Evolutionary conservation across 1,140 invertebrate species (phyloP), one percentile per base, ranked within the genome.

Genomic region (Drosophila pandora): DNA sequence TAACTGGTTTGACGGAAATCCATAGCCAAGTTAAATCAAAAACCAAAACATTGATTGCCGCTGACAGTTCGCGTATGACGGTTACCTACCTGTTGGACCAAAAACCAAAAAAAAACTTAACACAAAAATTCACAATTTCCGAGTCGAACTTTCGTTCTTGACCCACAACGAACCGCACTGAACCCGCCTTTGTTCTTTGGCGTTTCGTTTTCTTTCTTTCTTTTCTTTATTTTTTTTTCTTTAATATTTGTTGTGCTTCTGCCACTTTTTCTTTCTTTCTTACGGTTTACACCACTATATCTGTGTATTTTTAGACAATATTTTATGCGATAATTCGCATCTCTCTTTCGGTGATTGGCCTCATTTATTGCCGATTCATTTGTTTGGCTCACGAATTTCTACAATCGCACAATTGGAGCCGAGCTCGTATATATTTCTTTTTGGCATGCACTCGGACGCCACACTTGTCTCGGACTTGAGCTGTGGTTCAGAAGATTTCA

Each of bases 231-330:
- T 60, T 72, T 50, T 65, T 22, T 10, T 49, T 45, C 21, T 72
- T 62, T 58, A 37, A 37, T 10, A 13, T 52, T 41, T 56, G 52
- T 45, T 59, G 45, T 12, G 34, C 23, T 28, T 49, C 43, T 45
- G 9, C 32, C 76, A 80, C 81, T 80, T 80, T 84, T 84, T 76
- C 79, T 84, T 84, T 76, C 79, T 84, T 80, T 84, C 72, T 57
- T 53, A 32, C 61, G 63, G 72, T 65, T 47, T 37, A 37, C 34
- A 37, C 34, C 10, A 41, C 52, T 53, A 7, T 13, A 7, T 21
- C 3, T 55, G 39, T 53, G 23, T 76, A 59, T 85, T 82, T 82
- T 75, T 82, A 82, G 61, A 49, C 58, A 48, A 57, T 37, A 37
- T 59, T 37, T 49, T 69, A 60, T 67, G 82, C 82, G 74, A 87